These are phyloP conservation scores for Cariama cristata DNA, from an alignment of 2,113 vertebrate species.

Conservation along the genomic window DNA sequence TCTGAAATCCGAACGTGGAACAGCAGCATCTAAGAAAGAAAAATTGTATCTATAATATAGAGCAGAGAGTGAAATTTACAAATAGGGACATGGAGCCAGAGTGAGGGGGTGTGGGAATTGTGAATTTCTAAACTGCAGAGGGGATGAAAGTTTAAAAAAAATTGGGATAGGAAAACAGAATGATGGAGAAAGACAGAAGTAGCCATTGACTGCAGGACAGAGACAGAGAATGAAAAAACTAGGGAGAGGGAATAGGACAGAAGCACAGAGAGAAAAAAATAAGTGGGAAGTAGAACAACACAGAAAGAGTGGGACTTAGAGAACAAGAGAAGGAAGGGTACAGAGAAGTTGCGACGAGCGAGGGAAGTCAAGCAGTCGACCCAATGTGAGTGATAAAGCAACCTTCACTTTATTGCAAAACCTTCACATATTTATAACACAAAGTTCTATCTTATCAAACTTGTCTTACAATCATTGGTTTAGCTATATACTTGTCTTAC, in stretches of 20 bases:
- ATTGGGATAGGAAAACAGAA: not conserved
- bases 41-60: not conserved
- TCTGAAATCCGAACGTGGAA: too few species aligned
- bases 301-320: not conserved
- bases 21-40: too few species aligned
- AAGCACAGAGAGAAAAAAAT: not conserved
- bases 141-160: not conserved
- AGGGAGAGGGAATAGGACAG: not conserved
- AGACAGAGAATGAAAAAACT: not conserved
- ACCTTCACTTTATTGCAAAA: too few species aligned
- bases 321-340: not conserved
- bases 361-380: too few species aligned
- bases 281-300: not conserved
- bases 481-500: too few species aligned
- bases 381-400: too few species aligned
- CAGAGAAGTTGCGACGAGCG: too few species aligned
- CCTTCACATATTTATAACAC: too few species aligned
- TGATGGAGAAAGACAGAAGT: not conserved
- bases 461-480: too few species aligned
- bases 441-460: too few species aligned
- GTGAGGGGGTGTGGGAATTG: not conserved
- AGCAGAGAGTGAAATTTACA: not conserved
- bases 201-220: not conserved
- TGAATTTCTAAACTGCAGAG: not conserved
- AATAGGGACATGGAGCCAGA: not conserved